These are phyloP conservation scores for Acipenser transmontanus DNA, from an alignment of 2,797 vertebrate genomes.

Conservation along the genomic window DNA sequence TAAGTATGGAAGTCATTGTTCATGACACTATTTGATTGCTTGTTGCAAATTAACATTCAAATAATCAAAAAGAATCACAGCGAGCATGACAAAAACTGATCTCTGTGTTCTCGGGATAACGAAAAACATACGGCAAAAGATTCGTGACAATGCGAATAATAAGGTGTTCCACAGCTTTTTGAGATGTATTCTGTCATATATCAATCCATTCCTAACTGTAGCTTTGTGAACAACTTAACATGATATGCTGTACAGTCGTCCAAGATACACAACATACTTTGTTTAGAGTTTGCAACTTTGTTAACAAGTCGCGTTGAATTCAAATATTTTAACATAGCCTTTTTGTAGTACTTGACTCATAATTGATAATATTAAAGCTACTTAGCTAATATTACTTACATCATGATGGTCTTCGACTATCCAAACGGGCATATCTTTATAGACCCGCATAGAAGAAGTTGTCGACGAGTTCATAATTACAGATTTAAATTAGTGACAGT, in stretches of 20 bases:
- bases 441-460: slow-evolving; percentile 51
- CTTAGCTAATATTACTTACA: slow-evolving; percentile 51
- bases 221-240: not conserved
- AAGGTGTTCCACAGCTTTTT: no score
- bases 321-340: not conserved
- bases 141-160: no score
- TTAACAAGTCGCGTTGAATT: no score
- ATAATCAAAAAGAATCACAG: not conserved
- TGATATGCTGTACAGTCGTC: no score
- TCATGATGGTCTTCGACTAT: slow-evolving; percentile 91
- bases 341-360: not conserved
- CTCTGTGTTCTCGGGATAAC: not conserved
- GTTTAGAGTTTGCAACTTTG: no score
- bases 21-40: no score
- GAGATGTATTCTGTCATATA: no score
- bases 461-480: not conserved
- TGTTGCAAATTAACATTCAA: not conserved
- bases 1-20: no score
- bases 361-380: not conserved
- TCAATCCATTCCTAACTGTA: not conserved
- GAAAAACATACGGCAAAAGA: not conserved
- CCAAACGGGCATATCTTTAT: slow-evolving; percentile 74
- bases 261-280: no score
- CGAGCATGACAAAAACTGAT: not conserved
- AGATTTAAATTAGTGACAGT: not conserved